Base-by-base conservation (phyloP, 1,140 invertebrate genomes). In the Caenorhabditis briggsae region DNA sequence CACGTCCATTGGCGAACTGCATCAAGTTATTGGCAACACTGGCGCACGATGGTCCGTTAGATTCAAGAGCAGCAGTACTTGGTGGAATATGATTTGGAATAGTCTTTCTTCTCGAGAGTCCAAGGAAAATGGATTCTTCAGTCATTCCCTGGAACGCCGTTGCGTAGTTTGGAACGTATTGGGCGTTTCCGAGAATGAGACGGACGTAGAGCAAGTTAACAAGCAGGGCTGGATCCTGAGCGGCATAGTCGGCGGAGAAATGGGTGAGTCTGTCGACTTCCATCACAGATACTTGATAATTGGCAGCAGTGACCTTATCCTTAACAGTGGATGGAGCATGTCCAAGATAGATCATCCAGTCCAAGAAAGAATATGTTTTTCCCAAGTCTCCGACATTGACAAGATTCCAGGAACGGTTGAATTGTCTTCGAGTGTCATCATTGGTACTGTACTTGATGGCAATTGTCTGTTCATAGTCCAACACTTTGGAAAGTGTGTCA, bases 131-230 rank as follows among this genome's bases (percentile, higher is more conserved):
- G 1, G 55, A 61, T 56, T 64, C 83, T 43, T 48, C 83, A 25
- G 43, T 56, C 53, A 50, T 58, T 48, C 65, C 64, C 5, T 43
- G 16, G 50, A 84, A 74, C 20, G 46, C 82, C 5, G 86, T 2
- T 18, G 8, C 12, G 25, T 87, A 87, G 0, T 61, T 55, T 20
- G 86, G 83, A 33, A 87, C 23, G 25, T 84, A 84, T 18, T 82
- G 50, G 16, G 86, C 70, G 65, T 85, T 87, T 61, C 64, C 86
- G 46, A 87, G 65, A 20, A 87, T 48, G 2, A 84, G 61, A 41
- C 86, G 74, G 2, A 87, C 33, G 53, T 56, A 88, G 83, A 88
- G 86, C 61, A 89, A 88, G 86, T 88, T 88, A 20, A 87, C 88
- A 70, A 88, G 48, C n/a, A 48, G 11, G 20, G 83, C 53, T n/a